These are phyloP conservation scores for Aphelenchoides besseyi DNA, from an alignment of 1,140 invertebrate genomes.

Conservation along the genomic window DNA sequence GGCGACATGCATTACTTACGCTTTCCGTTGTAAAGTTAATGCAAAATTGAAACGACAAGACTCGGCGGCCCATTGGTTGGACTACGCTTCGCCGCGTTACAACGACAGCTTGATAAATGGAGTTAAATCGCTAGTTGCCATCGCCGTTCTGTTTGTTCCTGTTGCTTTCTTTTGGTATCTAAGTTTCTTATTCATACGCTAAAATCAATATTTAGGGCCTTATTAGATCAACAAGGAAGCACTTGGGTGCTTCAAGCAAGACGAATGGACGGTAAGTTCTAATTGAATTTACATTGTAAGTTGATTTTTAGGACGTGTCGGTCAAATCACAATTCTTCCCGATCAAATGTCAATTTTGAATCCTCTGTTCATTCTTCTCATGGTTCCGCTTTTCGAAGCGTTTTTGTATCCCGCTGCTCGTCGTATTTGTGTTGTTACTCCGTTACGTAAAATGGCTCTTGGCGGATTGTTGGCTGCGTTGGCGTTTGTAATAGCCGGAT, in stretches of 20 bases:
- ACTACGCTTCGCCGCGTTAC: slow-evolving; percentile 74
- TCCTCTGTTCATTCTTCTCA: slow-evolving; percentile 55
- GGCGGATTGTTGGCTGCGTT: slow-evolving; percentile 47
- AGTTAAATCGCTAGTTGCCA: slow-evolving; percentile 63
- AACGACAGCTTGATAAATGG: slow-evolving; percentile 66
- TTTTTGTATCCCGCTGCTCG: slow-evolving; percentile 62
- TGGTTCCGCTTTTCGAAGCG: slow-evolving; percentile 61
- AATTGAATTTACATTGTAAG: too few species aligned
- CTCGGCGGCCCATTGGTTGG: slow-evolving; percentile 72
- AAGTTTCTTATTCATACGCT: not conserved
- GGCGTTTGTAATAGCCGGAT: slow-evolving; percentile 46
- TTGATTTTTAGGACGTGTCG: too few species aligned
- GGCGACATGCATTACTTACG: slow-evolving; percentile 41
- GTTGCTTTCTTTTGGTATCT: slow-evolving; percentile 65
- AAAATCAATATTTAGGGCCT: slow-evolving; percentile 60
- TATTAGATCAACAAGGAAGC: slow-evolving; percentile 68
- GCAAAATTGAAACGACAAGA: slow-evolving; percentile 33
- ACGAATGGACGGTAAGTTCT: slow-evolving; percentile 65
- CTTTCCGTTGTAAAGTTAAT: slow-evolving; percentile 36
- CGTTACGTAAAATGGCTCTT: slow-evolving; percentile 68
- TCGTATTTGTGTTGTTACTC: slow-evolving; percentile 67
- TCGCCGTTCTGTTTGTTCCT: slow-evolving; percentile 66
- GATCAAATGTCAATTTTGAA: slow-evolving; percentile 78
- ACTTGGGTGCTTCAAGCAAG: slow-evolving; percentile 66
- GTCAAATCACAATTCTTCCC: slow-evolving; percentile 69